Percentiles rank a stretch among this genome's conserved stretches.
Conservation (phyloP, 1,140 invertebrate genomes). For the Paraescarpia echinospica region DNA sequence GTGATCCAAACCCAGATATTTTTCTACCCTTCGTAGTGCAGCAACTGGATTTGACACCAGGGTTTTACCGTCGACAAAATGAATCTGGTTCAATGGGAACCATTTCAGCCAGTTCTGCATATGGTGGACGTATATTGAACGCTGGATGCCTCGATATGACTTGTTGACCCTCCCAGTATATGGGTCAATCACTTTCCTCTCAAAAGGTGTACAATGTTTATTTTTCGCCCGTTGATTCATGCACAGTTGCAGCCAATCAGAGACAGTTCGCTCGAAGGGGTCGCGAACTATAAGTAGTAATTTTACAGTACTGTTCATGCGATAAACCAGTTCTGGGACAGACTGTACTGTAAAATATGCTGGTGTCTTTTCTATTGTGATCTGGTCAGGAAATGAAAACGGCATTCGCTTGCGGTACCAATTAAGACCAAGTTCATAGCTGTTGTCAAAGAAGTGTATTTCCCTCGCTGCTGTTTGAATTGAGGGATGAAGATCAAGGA, state of each 20-base stretch:
- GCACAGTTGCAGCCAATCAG: slow-evolving; percentile 79
- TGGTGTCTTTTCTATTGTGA: slow-evolving; percentile 63
- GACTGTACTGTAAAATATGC: slow-evolving; percentile 58
- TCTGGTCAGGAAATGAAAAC: slow-evolving; percentile 44
- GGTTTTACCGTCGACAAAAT: slow-evolving; percentile 85
- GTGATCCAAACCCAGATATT: slow-evolving; percentile 81
- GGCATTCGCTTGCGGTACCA: slow-evolving; percentile 59
- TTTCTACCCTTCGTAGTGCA: slow-evolving; percentile 81
- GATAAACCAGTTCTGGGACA: slow-evolving; percentile 68
- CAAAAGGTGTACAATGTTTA: slow-evolving; percentile 35
- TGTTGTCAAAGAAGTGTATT: slow-evolving; percentile 58
- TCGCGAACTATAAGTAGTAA: slow-evolving; percentile 83
- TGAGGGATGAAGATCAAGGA: slow-evolving; percentile 57
- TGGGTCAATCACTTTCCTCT: slow-evolving; percentile 44
- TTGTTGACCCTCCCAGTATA: slow-evolving; percentile 45
- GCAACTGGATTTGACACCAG: slow-evolving; percentile 81
- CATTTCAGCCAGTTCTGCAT: slow-evolving; percentile 80
- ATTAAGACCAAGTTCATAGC: slow-evolving; percentile 55
- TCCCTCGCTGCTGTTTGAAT: slow-evolving; percentile 49
- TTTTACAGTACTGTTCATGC: slow-evolving; percentile 81
- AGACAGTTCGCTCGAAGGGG: slow-evolving; percentile 84
- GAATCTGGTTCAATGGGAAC: slow-evolving; percentile 78
- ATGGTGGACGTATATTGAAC: slow-evolving; percentile 82
- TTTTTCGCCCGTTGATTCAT: slow-evolving; percentile 31
- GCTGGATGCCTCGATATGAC: slow-evolving; percentile 51